Conservation (phyloP, 2,797 vertebrate species). For the Clamator glandarius region DNA sequence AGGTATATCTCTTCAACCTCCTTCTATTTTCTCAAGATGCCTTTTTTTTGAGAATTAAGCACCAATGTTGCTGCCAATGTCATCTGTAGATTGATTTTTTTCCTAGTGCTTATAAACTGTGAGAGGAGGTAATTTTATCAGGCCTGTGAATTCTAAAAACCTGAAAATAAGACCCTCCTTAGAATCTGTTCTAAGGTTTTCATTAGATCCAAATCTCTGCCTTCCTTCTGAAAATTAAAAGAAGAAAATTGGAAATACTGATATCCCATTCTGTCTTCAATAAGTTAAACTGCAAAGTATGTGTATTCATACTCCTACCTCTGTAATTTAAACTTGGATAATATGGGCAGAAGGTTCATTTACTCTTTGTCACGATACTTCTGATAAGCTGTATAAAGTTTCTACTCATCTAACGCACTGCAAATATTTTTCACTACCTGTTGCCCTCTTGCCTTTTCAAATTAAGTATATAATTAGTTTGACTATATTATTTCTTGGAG, state of each 20-base stretch:
- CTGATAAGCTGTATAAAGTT: not conserved
- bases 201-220: conserved; percentile 28
- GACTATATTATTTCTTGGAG: conserved; percentile 33
- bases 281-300: not conserved
- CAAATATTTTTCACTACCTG: conserved; percentile 48
- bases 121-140: conserved; percentile 13
- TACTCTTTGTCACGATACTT: not conserved
- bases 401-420: not conserved
- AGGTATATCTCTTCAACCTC: not conserved
- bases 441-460: conserved; percentile 68
- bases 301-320: not conserved
- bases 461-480: conserved; percentile 74
- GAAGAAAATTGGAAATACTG: conserved; percentile 14
- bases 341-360: not conserved
- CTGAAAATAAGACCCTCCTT: not conserved
- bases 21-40: not conserved
- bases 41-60: not conserved
- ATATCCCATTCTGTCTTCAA: not conserved
- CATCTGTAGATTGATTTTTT: not conserved
- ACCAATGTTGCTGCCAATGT: not conserved
- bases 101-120: not conserved
- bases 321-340: not conserved
- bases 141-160: not conserved
- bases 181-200: conserved; percentile 29
- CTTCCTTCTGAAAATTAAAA: conserved; percentile 49